Conservation (phyloP, 2,113 vertebrate genomes). For the Ovis aries region ARS-UI_Ramb_v3.0 NC_056059.1:6486001-6486500, state of each 20-base stretch:
- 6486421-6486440: background rate
- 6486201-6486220: background rate
- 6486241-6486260: background rate
- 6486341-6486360: background rate
- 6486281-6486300: background rate
- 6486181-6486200: background rate
- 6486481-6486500: background rate
- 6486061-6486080: background rate
- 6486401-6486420: background rate
- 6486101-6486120: background rate
- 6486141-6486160: background rate
- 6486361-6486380: background rate
- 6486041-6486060: background rate
- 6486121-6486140: background rate
- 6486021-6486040: background rate
- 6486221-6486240: background rate
- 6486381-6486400: background rate
- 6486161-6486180: background rate
- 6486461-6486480: background rate
- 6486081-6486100: background rate
- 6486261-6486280: background rate
- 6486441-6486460: background rate
- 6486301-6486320: background rate
- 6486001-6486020: background rate
- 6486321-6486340: background rate